Base-by-base conservation (phyloP, 2,797 vertebrate species). In the Chloroceryle inda region DNA sequence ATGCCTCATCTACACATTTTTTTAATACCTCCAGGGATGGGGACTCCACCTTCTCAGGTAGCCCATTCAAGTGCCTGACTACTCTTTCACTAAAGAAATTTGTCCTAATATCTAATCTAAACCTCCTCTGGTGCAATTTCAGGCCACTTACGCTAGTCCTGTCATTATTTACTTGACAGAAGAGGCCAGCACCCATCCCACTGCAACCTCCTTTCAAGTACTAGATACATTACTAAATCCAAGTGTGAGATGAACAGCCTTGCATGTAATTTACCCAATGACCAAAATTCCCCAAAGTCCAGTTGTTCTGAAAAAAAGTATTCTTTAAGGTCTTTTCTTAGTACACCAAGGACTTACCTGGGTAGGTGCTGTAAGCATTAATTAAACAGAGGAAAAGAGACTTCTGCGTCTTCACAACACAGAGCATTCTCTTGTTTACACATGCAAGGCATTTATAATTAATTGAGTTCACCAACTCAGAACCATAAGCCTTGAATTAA, bases 341-440 rank as follows among this genome's bases (percentile, higher is more conserved):
- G n/a, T 40, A 78, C 24, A 53, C 37, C 33, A 45, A 88, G 55
- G 58, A 67, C 29, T 69, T 87, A 91, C 35, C 56, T 77, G n/a
- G 1, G 0, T 61, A 83, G 40, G 35, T 81, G 89, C 83, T 89
- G 58, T 67, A 90, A 88, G 64, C 58, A 75, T 83, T 86, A 87
- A 93, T 92, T 87, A 94, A 95, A 80, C 40, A 85, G 50, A 90
- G 83, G 56, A 89, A 96, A 86, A 92, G 56, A 94, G 56, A 83
- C 67, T 78, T 79, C 42, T 52, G 37, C 52, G 37, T 45, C 81
- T 94, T 83, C 61, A 49, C 47, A 71, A n/a, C 33, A 58, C 24
- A 59, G 33, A 91, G 14, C 18, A 0, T 37, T 88, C 59, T 89
- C 44, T 67, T 76, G 52, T 79, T 91, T 82, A 93, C 53, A 80